These are phyloP conservation scores for Liposcelis brunnea DNA, from an alignment of 2,888 invertebrate species.

Conservation along the genomic window DNA sequence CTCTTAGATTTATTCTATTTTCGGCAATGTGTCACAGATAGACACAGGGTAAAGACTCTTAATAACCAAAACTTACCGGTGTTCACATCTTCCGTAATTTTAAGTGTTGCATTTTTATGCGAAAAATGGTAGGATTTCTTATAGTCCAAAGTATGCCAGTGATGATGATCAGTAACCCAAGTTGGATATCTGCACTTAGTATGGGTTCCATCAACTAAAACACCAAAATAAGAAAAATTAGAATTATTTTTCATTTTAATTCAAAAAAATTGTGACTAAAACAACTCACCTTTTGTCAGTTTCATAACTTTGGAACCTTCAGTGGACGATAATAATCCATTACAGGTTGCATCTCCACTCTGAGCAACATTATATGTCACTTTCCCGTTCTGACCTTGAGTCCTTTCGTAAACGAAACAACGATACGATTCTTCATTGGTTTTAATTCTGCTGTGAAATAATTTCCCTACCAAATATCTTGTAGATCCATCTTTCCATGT, in stretches of 20 bases:
- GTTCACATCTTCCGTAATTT: conserved; percentile 3
- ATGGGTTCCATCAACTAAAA: conserved; percentile 52
- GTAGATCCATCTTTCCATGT: conserved; percentile 72
- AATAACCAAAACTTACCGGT: no score
- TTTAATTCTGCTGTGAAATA: conserved; percentile 39
- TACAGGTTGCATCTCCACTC: conserved; percentile 65
- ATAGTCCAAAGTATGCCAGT: conserved; percentile 63
- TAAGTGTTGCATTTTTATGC: conserved; percentile 39
- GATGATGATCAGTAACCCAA: conserved; percentile 63
- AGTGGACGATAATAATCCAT: conserved; percentile 50
- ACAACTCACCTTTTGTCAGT: conserved; percentile 60
- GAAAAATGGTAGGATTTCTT: conserved; percentile 54
- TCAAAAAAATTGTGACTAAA: conserved; percentile 1
- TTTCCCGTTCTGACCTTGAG: conserved; percentile 24
- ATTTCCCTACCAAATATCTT: conserved; percentile 56
- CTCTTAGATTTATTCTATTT: no score
- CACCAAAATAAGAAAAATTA: conserved; percentile 8
- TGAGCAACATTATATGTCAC: conserved; percentile 51
- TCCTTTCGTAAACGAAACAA: conserved; percentile 61
- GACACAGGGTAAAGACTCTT: no score
- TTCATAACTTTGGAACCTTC: conserved; percentile 67
- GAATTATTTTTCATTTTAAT: conserved; percentile 9
- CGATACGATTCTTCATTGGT: conserved; percentile 63
- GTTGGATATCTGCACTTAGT: conserved; percentile 58
- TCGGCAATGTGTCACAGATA: no score